These are phyloP conservation scores for Melieria crassipennis DNA, from an alignment of 2,888 invertebrate species.

Conservation along the genomic window DNA sequence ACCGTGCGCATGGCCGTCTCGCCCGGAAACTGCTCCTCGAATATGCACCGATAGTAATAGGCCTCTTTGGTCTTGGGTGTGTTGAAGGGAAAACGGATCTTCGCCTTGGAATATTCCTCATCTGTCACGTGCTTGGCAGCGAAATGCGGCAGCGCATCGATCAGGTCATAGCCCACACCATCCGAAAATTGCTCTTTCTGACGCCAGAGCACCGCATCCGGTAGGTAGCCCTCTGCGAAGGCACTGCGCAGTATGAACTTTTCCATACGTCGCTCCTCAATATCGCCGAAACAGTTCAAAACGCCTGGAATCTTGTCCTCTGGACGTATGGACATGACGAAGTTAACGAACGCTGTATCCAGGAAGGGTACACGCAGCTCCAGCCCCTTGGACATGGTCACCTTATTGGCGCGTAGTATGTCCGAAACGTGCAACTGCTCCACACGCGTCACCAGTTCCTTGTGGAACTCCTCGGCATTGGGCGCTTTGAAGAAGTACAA, in stretches of 20 bases:
- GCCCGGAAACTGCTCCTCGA: slow-evolving; percentile 62
- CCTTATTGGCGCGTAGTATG: slow-evolving; percentile 83
- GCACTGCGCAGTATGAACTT: slow-evolving; percentile 87
- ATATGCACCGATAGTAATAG: slow-evolving; percentile 72
- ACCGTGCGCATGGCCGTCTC: slow-evolving; percentile 61
- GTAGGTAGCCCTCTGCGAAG: slow-evolving; percentile 80
- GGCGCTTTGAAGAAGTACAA: slow-evolving; percentile 95
- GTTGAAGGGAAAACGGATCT: slow-evolving; percentile 73
- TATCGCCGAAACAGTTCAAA: slow-evolving; percentile 52
- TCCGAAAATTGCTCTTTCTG: slow-evolving; percentile 87
- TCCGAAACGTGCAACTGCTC: slow-evolving; percentile 83
- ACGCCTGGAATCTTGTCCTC: slow-evolving; percentile 74
- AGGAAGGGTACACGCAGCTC: slow-evolving; percentile 90
- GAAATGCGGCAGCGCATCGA: slow-evolving; percentile 60
- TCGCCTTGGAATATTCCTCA: slow-evolving; percentile 67
- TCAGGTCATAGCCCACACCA: slow-evolving; percentile 66
- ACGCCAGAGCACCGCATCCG: slow-evolving; percentile 88
- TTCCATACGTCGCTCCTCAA: slow-evolving; percentile 68
- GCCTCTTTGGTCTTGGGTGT: slow-evolving; percentile 82
- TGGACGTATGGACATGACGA: slow-evolving; percentile 78
- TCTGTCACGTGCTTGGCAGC: slow-evolving; percentile 75
- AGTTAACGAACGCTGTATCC: slow-evolving; percentile 85
- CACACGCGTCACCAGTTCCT: slow-evolving; percentile 77
- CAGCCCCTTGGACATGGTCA: slow-evolving; percentile 77
- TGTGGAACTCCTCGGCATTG: slow-evolving; percentile 74